phyloP scores from a whole-genome alignment of 2,797 vertebrate genomes.

The Tragopan temminckii region DNA sequence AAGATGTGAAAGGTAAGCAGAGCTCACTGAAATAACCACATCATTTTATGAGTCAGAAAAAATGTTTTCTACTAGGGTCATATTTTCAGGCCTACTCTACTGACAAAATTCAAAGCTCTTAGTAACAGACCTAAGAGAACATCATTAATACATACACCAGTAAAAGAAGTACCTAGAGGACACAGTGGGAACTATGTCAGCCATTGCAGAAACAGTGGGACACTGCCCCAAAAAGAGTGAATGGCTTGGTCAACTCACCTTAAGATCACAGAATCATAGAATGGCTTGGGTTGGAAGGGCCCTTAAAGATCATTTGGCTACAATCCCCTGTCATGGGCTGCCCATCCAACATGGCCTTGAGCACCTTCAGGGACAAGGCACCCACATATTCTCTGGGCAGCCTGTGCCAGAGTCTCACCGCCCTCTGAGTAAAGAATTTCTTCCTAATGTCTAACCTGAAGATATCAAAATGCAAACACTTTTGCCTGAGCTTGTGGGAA shows the following conservation, averaged over 20 bases:
- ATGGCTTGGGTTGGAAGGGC: no score
- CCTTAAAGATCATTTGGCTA: no score
- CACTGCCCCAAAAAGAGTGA: not conserved
- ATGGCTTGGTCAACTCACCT: not conserved
- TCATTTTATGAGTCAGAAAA: not conserved
- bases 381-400: no score
- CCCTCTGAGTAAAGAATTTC: no score
- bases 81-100: not conserved
- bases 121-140: not conserved
- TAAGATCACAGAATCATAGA: not conserved
- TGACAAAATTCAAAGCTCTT: not conserved
- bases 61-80: rapidly evolving
- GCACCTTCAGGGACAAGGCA: no score
- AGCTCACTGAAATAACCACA: not conserved
- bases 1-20: not conserved
- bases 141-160: not conserved
- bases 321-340: no score
- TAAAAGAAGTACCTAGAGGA: not conserved
- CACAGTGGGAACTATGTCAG: not conserved
- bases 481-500: not conserved
- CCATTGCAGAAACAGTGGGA: not conserved
- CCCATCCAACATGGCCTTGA: no score
- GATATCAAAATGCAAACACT: not conserved
- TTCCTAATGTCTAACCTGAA: not conserved
- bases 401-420: no score